These are phyloP conservation scores for Tetheella fluctuosa DNA, from an alignment of 2,888 invertebrate species.

Conservation along the genomic window DNA sequence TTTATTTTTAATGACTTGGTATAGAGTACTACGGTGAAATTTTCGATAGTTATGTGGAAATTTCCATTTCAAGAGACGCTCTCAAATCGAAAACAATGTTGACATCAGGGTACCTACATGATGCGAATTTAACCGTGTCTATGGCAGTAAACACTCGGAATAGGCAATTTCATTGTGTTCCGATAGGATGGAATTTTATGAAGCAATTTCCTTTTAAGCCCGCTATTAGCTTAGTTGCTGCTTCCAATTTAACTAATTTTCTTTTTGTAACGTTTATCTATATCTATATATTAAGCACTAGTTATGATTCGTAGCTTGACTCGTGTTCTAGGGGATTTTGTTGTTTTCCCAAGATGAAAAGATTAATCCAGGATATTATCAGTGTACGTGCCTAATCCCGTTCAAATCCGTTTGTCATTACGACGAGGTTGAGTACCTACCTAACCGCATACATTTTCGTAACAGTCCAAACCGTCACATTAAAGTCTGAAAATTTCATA, in stretches of 20 bases:
- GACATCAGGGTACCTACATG: constrained; percentile 17
- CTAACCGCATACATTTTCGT: no score
- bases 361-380: no score
- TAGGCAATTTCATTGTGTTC: constrained; percentile 22
- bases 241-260: constrained; percentile 4
- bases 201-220: constrained; percentile 24
- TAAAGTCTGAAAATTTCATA: no score
- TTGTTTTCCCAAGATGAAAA: no score
- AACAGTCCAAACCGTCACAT: no score
- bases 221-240: constrained; percentile 8
- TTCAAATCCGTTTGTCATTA: no score
- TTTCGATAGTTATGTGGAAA: not conserved
- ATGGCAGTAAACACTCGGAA: constrained; percentile 21
- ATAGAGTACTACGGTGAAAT: not conserved
- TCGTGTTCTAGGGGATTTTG: no score
- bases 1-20: not conserved
- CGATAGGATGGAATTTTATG: constrained; percentile 15
- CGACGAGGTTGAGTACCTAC: no score
- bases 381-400: no score
- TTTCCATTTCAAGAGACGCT: constrained; percentile 3
- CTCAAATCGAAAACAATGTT: constrained; percentile 17
- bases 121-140: constrained; percentile 24
- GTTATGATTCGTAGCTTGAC: no score
- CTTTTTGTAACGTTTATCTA: not conserved
- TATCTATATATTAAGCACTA: no score